Conservation (phyloP, 2,797 vertebrate genomes). For the Sebastiscus tertius region DNA sequence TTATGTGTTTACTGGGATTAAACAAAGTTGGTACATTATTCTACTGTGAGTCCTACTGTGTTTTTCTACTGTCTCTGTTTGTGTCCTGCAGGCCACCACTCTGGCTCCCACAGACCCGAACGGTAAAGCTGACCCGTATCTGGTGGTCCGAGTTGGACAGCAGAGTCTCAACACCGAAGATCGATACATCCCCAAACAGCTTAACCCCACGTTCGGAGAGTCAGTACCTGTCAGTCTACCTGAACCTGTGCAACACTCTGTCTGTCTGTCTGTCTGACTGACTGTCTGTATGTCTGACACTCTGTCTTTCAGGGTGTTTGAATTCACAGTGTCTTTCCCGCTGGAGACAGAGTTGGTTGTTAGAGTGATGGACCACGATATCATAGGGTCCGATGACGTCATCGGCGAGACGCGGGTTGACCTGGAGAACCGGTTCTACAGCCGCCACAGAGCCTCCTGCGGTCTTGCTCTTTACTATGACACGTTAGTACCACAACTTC, state of each 20-base stretch:
- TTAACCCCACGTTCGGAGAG: slow-evolving; percentile 96
- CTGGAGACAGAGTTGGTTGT: slow-evolving; percentile 89
- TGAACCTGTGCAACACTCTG: not conserved
- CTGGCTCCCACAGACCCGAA: slow-evolving; percentile 91
- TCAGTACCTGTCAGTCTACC: slow-evolving; percentile 70
- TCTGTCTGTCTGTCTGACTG: not conserved
- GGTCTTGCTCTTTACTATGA: slow-evolving; percentile 90
- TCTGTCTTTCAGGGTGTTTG: slow-evolving; percentile 86
- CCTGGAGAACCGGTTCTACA: slow-evolving; percentile 95
- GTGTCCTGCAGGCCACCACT: slow-evolving; percentile 85
- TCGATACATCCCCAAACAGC: slow-evolving; percentile 93
- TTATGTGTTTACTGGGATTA: not conserved
- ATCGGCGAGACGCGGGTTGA: slow-evolving; percentile 93
- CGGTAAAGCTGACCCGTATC: slow-evolving; percentile 94
- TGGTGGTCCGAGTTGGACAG: slow-evolving; percentile 86
- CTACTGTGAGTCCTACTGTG: not conserved
- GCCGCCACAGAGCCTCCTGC: slow-evolving; percentile 90
- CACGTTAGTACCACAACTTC: slow-evolving; percentile 72
- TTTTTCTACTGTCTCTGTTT: not conserved
- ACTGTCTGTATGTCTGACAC: not conserved
- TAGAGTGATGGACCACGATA: slow-evolving; percentile 89
- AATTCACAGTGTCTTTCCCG: slow-evolving; percentile 91
- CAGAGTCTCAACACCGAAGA: slow-evolving; percentile 88
- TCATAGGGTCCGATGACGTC: slow-evolving; percentile 90
- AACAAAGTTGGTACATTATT: not conserved